Percentiles rank a stretch among this genome's conserved stretches.
Evolutionary conservation across 2,888 invertebrate genomes (phyloP).

Genomic region (Sinhomidia bicolor): DNA sequence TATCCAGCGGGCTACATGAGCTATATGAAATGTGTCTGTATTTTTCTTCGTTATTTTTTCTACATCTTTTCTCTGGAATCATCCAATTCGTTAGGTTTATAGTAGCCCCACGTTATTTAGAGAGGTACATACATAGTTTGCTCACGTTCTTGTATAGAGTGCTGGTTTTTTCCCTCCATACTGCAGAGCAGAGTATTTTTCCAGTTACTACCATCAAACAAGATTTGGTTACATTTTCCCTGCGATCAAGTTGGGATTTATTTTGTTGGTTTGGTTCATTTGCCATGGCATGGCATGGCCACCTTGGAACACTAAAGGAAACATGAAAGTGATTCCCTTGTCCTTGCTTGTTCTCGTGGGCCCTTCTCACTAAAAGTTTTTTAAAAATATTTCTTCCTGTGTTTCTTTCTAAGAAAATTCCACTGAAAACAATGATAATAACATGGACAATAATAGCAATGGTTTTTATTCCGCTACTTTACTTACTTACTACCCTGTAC

Average conservation of each 20-base stretch:
- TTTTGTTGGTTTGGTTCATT: background rate
- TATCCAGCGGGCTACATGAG: slow-evolving; percentile 43
- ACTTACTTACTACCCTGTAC: no score
- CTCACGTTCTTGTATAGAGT: slow-evolving; percentile 16
- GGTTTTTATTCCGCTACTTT: no score
- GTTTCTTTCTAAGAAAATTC: background rate
- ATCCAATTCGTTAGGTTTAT: background rate
- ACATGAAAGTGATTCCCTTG: background rate
- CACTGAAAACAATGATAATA: background rate
- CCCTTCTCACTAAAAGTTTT: slow-evolving; percentile 12
- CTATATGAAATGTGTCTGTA: background rate
- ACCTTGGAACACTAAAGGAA: background rate
- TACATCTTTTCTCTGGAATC: background rate
- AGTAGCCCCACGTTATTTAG: background rate
- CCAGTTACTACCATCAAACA: no score
- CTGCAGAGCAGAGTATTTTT: no score
- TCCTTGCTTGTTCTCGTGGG: background rate
- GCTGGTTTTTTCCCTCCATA: no score
- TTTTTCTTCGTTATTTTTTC: no score
- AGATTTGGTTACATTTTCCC: background rate
- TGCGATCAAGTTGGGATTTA: slow-evolving; percentile 11
- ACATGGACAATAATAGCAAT: slow-evolving; percentile 5
- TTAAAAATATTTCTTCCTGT: slow-evolving; percentile 1
- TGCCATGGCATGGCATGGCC: background rate
- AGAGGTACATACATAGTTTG: background rate